phyloP scores from a whole-genome alignment of 2,113 vertebrate genomes.

The Lichenostomus cassidix region DNA sequence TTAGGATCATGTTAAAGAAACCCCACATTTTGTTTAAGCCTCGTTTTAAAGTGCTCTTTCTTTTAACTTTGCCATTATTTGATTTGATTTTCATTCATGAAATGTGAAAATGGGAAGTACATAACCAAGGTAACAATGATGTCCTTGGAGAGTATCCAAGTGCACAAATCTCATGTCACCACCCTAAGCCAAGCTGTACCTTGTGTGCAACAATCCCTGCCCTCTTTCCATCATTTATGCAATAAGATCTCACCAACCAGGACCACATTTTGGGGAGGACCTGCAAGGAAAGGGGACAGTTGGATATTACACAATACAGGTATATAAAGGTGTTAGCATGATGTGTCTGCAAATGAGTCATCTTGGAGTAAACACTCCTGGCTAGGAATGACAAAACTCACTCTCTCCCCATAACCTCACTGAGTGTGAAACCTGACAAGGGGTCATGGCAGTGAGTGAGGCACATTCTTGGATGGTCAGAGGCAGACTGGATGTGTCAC shows the following conservation, averaged over 20 bases:
- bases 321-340: background rate
- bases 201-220: background rate
- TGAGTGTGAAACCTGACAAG: background rate
- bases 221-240: background rate
- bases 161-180: background rate
- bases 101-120: background rate
- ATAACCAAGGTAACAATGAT: background rate
- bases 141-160: background rate
- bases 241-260: background rate
- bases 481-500: background rate
- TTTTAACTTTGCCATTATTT: background rate
- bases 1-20: background rate
- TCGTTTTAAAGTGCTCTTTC: background rate
- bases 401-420: background rate
- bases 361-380: background rate
- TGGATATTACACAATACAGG: background rate
- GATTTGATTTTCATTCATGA: background rate
- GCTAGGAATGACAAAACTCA: accelerated
- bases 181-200: background rate
- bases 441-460: background rate
- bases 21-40: background rate
- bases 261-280: background rate
- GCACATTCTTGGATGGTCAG: background rate
- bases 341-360: background rate
- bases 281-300: background rate